Base-by-base conservation (phyloP, 2,113 vertebrate species). In the Donacobius atricapilla region DNA sequence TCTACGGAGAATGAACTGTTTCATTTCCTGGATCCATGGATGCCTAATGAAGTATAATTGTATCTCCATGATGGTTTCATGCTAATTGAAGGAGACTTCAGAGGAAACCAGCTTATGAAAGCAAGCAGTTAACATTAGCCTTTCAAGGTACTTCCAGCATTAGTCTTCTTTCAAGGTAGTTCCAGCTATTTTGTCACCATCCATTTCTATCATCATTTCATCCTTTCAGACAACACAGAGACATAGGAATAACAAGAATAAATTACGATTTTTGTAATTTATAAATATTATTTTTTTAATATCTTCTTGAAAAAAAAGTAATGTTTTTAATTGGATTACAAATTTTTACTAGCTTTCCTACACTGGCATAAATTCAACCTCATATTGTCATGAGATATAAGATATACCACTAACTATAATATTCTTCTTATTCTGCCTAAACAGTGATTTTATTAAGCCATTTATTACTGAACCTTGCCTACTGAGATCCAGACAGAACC, bases 21-120 rank as follows among this genome's bases (percentile, higher is more conserved):
- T 92, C 53, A 84, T 95, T 96, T 95, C 91, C 95, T 93, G 65
- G 45, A 91, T 94, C 91, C 83, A 83, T 79, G 83, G 93, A 80
- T 88, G 54, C 63, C 54, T 94, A 94, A 95, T 88, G 66, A 93
- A 82, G 44, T 48, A 69, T 93, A 96, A 96, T 92, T 94, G 58
- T 66, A 71, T 82, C 80, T 89, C 77, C 53, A 37, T 63, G 56
- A 92, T 51, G 31, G 25, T 56, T 91, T 76, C 65, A 40, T 48
- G 65, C 22, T 93, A 87, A 95, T 71, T 91, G 69, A 94, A 96
- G 88, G 63, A 91, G 69, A 82, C 70, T 91, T 84, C 51, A 84
- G 60, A 79, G 57, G 68, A 88, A 95, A 79, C 10, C 9, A 83
- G 11, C 24, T 56, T 66, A 83, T 90, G 79, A 90, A 87, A 83